Conservation (phyloP, 2,797 vertebrate genomes). For the Sternotherus odoratus region DNA sequence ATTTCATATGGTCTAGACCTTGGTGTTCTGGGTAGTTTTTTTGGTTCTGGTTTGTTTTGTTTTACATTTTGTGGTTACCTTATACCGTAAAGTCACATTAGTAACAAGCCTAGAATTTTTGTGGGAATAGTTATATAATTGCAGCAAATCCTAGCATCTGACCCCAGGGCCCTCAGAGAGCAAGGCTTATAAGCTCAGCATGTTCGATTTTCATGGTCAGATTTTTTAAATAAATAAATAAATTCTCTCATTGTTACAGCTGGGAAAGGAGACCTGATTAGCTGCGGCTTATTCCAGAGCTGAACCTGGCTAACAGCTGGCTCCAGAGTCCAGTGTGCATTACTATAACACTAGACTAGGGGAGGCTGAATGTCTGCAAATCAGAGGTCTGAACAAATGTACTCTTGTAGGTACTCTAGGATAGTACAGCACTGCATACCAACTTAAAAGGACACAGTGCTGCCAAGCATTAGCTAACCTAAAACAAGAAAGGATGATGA, state of each 20-base stretch:
- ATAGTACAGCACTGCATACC: accelerated
- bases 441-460: background rate
- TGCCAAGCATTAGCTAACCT: background rate
- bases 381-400: background rate
- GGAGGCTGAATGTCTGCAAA: background rate
- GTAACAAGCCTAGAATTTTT: background rate
- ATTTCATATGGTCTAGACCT: background rate
- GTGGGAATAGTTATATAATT: background rate
- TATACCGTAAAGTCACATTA: background rate
- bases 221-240: slow-evolving; percentile 31
- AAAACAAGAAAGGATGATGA: background rate
- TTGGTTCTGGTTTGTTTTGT: background rate
- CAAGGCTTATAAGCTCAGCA: background rate
- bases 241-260: slow-evolving; percentile 26
- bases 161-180: background rate
- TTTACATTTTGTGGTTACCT: background rate
- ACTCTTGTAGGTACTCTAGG: background rate
- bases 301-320: slow-evolving; percentile 5
- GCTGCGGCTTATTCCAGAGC: background rate
- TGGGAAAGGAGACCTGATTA: slow-evolving; percentile 36
- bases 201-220: slow-evolving; percentile 30
- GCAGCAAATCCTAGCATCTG: background rate
- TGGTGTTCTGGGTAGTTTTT: background rate
- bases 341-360: background rate
- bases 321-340: background rate